Percentiles rank a stretch among this genome's conserved stretches.
These are phyloP conservation scores for Halocaridina rubra DNA, from an alignment of 2,888 invertebrate species.

Conservation along the genomic window DNA sequence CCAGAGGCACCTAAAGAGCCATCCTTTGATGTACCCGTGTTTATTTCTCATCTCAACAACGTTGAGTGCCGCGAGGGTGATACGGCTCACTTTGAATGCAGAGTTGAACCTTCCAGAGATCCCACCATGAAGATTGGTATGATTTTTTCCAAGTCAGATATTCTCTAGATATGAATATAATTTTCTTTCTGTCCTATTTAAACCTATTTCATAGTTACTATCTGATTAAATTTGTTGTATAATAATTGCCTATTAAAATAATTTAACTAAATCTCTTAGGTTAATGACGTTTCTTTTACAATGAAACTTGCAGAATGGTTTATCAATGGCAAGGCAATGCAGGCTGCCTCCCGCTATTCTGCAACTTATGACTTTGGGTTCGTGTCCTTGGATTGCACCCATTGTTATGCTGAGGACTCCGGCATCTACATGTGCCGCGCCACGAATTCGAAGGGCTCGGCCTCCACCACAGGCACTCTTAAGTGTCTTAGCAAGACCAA, in stretches of 20 bases:
- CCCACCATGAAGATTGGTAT: constrained; percentile 82
- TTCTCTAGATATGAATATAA: too few species aligned
- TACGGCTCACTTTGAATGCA: constrained; percentile 89
- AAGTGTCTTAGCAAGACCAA: constrained; percentile 76
- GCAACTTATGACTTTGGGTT: constrained; percentile 96
- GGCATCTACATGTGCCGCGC: constrained; percentile 92
- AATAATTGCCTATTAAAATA: too few species aligned
- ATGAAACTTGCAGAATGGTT: constrained; percentile 89
- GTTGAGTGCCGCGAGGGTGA: constrained; percentile 89
- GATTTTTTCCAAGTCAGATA: too few species aligned
- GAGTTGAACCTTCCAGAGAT: constrained; percentile 91
- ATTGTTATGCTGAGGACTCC: constrained; percentile 90
- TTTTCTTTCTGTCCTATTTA: too few species aligned
- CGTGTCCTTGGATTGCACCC: constrained; percentile 88
- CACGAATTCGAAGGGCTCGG: constrained; percentile 87
- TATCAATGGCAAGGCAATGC: constrained; percentile 89
- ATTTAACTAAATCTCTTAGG: too few species aligned
- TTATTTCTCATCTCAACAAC: constrained; percentile 90
- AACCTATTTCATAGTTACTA: too few species aligned
- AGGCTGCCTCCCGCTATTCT: constrained; percentile 89
- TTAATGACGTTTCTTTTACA: too few species aligned
- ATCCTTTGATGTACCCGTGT: constrained; percentile 85
- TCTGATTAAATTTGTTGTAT: too few species aligned
- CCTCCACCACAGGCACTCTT: constrained; percentile 89
- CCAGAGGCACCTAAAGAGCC: constrained; percentile 78